phyloP scores from a whole-genome alignment of 2,888 invertebrate genomes.

The Ectemnius lituratus region DNA sequence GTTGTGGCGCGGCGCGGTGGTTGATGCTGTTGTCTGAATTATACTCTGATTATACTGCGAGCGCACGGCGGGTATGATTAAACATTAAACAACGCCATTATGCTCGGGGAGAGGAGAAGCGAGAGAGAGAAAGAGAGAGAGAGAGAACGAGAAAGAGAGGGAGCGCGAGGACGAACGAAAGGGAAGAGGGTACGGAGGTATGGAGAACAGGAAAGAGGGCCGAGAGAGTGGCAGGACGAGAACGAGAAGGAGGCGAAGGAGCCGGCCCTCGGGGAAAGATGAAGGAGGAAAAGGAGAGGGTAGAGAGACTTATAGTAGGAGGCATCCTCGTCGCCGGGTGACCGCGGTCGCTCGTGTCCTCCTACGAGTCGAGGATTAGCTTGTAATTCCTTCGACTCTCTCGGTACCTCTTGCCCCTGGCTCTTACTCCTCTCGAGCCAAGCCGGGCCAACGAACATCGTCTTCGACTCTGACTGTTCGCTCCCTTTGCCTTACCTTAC shows the following conservation, averaged over 20 bases:
- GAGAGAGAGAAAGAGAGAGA: slow-evolving; percentile 28
- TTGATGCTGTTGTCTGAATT: slow-evolving; percentile 76
- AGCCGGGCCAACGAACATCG: slow-evolving; percentile 20
- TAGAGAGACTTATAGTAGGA: slow-evolving; percentile 24
- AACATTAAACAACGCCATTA: slow-evolving; percentile 78
- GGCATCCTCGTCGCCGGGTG: slow-evolving; percentile 55
- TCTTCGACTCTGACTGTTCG: background rate
- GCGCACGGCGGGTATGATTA: slow-evolving; percentile 75
- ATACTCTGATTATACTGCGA: slow-evolving; percentile 76
- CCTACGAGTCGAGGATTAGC: slow-evolving; percentile 75
- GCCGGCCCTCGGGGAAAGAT: slow-evolving; percentile 10
- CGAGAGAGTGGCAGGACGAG: slow-evolving; percentile 8
- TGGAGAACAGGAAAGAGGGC: background rate
- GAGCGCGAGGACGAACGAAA: slow-evolving; percentile 46
- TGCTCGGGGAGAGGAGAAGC: slow-evolving; percentile 44
- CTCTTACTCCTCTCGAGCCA: slow-evolving; percentile 17
- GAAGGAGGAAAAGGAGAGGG: slow-evolving; percentile 12
- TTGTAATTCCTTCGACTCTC: slow-evolving; percentile 62
- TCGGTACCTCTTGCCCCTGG: slow-evolving; percentile 12
- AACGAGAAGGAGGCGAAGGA: slow-evolving; percentile 11
- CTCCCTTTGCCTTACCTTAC: background rate
- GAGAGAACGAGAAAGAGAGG: slow-evolving; percentile 19
- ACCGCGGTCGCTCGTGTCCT: slow-evolving; percentile 76
- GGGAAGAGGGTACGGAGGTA: slow-evolving; percentile 22
- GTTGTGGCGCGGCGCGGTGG: slow-evolving; percentile 47